A percentile compares a stretch with the other conserved stretches of the same genome.
Conservation (phyloP, 2,113 vertebrate species). For the Centropus bengalensis region DNA sequence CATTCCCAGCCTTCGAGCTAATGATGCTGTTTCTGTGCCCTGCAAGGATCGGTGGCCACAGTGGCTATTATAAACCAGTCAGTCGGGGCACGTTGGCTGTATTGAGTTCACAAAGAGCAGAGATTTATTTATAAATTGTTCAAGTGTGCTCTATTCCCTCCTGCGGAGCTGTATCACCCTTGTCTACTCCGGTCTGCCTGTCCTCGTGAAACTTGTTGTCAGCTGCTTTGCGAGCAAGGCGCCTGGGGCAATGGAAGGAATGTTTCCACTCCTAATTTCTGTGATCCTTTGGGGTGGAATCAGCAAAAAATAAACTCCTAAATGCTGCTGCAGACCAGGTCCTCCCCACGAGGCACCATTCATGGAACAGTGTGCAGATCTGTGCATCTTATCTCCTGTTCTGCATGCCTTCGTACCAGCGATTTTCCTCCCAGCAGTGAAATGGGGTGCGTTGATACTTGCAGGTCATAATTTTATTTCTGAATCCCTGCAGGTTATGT, state of each 20-base stretch:
- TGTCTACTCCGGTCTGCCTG: slow-evolving; percentile 7
- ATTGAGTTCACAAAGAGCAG: neutral
- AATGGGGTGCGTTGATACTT: neutral
- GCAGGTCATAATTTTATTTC: neutral
- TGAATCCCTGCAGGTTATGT: neutral
- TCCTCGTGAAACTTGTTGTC: neutral
- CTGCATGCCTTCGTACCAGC: neutral
- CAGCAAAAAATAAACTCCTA: slow-evolving; percentile 42
- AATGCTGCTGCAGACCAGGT: neutral
- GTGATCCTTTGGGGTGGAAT: slow-evolving; percentile 53
- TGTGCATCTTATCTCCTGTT: neutral
- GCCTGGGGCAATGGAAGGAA: slow-evolving; percentile 52
- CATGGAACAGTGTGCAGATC: neutral
- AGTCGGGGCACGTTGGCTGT: neutral
- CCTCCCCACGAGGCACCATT: neutral
- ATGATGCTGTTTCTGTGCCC: neutral
- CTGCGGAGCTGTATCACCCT: neutral
- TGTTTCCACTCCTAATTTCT: slow-evolving; percentile 47
- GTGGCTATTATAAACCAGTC: neutral
- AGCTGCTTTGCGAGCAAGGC: slow-evolving; percentile 40
- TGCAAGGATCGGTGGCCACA: neutral
- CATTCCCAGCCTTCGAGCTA: neutral
- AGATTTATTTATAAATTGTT: slow-evolving; percentile 16
- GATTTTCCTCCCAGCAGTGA: neutral
- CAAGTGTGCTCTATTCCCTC: neutral